phyloP scores from a whole-genome alignment of 2,888 invertebrate genomes.

The Oscheius myriophilus region DNA sequence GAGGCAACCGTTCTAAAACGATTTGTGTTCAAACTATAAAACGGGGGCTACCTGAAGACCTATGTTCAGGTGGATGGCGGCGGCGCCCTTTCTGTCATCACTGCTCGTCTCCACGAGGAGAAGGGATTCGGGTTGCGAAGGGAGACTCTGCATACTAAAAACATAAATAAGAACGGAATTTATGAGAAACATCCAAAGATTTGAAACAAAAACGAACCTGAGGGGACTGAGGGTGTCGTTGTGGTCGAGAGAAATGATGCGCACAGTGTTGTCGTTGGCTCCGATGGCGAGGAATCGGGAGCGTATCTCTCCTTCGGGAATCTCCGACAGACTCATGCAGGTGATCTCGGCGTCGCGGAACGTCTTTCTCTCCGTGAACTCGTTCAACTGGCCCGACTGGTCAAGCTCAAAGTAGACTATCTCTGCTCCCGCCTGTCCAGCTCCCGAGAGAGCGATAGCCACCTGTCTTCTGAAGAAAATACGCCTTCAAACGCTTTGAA shows the following conservation, averaged over 20 bases:
- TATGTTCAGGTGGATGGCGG: slow-evolving; percentile 80
- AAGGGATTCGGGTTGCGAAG: slow-evolving; percentile 93
- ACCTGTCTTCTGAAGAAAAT: slow-evolving; percentile 80
- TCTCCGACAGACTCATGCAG: slow-evolving; percentile 96
- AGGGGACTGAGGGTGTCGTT: slow-evolving; percentile 82
- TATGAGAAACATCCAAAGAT: neutral
- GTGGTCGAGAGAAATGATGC: slow-evolving; percentile 96
- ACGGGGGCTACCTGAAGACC: slow-evolving; percentile 79
- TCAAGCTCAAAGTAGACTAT: slow-evolving; percentile 99
- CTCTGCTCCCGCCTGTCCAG: slow-evolving; percentile 84
- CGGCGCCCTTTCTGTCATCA: slow-evolving; percentile 62
- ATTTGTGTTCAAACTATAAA: slow-evolving; percentile 3
- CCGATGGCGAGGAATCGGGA: slow-evolving; percentile 77
- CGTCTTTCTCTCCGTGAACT: slow-evolving; percentile 95
- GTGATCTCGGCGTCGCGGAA: slow-evolving; percentile 91
- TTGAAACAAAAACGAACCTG: slow-evolving; percentile 73
- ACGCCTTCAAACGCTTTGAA: slow-evolving; percentile 4
- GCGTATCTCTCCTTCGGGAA: slow-evolving; percentile 90
- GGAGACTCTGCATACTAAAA: slow-evolving; percentile 78
- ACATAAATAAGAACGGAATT: no score
- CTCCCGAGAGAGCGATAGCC: slow-evolving; percentile 94
- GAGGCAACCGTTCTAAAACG: slow-evolving; percentile 85
- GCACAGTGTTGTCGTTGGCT: slow-evolving; percentile 92
- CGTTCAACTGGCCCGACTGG: slow-evolving; percentile 80
- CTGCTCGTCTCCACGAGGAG: slow-evolving; percentile 85